phyloP scores from a whole-genome alignment of 1,140 invertebrate genomes.

The Philotrypesis tridentata region DNA sequence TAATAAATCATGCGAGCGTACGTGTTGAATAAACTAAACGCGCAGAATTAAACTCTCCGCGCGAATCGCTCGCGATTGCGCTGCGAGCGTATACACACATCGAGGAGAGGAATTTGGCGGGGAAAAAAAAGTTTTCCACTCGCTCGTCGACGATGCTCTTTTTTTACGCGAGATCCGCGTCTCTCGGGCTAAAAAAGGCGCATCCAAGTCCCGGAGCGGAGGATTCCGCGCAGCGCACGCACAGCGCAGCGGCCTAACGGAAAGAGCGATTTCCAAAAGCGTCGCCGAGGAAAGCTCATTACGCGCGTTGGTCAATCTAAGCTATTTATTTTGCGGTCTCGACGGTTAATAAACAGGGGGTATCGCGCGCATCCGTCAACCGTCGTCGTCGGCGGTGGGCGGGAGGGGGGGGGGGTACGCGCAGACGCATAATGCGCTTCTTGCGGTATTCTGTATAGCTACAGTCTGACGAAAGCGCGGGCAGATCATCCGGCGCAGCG shows the following conservation, averaged over 20 bases:
- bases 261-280: not conserved
- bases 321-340: not conserved
- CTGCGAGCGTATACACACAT: too few relatives aligned
- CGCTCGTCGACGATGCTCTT: too few relatives aligned
- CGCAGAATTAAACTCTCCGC: not conserved
- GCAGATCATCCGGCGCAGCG: not conserved
- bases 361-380: too few relatives aligned
- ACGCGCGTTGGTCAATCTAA: not conserved
- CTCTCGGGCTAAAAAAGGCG: not conserved
- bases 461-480: not conserved
- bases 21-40: not conserved
- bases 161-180: too few relatives aligned
- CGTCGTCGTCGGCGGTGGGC: too few relatives aligned
- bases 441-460: too few relatives aligned
- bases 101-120: not conserved
- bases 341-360: too few relatives aligned
- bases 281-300: not conserved
- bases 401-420: too few relatives aligned
- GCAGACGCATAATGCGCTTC: not conserved
- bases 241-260: too few relatives aligned
- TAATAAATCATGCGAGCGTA: too few relatives aligned
- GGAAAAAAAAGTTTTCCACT: not conserved
- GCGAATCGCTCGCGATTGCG: not conserved
- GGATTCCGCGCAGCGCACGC: too few relatives aligned
- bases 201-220: not conserved